phyloP scores from a whole-genome alignment of 2,113 vertebrate species.

The Sisor rabdophorus region DNA sequence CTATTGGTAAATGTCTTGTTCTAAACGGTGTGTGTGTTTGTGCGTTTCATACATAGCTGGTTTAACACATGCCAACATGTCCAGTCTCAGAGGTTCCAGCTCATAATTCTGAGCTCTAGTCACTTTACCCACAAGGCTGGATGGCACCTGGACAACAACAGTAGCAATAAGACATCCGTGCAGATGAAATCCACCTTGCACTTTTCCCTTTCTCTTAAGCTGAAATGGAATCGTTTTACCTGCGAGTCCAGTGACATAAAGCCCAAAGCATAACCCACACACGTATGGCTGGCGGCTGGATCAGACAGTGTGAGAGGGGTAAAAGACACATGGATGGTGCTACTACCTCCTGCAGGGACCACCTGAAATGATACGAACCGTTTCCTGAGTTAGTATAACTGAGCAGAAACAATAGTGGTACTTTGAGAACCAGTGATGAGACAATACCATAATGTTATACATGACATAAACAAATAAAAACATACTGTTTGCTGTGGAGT shows the following conservation, averaged over 20 bases:
- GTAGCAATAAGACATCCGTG: background rate
- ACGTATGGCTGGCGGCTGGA: constrained; percentile 57
- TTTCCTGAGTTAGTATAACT: background rate
- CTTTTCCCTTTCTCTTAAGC: background rate
- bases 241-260: constrained; percentile 81
- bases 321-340: constrained; percentile 76
- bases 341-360: constrained; percentile 76
- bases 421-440: background rate
- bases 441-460: background rate
- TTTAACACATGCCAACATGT: constrained; percentile 69
- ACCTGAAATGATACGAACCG: constrained; percentile 65
- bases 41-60: constrained; percentile 71
- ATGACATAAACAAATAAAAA: background rate
- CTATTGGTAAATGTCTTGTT: background rate
- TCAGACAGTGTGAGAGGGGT: constrained; percentile 71
- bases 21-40: background rate
- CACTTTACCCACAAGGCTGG: constrained; percentile 68
- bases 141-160: constrained; percentile 62
- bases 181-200: background rate
- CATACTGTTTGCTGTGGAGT: constrained; percentile 83
- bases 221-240: constrained; percentile 63
- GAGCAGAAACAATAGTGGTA: background rate
- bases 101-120: constrained; percentile 65
- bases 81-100: constrained; percentile 68
- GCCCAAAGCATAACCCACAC: constrained; percentile 72